These are phyloP conservation scores for Anhinga rufa DNA, from an alignment of 2,113 vertebrate genomes.

Conservation along the genomic window DNA sequence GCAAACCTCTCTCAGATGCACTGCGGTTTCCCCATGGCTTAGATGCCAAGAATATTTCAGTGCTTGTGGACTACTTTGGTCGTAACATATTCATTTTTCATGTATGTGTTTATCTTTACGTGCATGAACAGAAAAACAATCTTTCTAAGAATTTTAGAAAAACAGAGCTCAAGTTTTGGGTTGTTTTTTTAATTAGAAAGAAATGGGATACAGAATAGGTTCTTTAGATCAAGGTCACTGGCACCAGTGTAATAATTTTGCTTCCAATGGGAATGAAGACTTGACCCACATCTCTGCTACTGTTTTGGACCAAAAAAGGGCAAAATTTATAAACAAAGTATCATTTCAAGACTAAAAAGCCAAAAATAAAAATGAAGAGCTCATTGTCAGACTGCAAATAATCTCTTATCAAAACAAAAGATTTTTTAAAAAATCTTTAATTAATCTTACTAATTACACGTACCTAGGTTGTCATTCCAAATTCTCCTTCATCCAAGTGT, in stretches of 20 bases:
- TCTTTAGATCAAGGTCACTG: background rate
- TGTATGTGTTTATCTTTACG: background rate
- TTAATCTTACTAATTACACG: background rate
- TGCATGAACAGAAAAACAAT: background rate
- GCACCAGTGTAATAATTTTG: background rate
- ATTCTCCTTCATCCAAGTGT: background rate
- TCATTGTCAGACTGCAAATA: background rate
- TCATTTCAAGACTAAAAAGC: background rate
- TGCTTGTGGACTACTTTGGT: background rate
- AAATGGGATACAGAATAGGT: background rate
- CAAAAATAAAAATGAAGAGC: background rate
- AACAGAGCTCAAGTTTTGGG: background rate
- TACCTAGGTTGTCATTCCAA: background rate
- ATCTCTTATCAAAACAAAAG: background rate
- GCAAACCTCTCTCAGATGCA: background rate
- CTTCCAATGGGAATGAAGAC: background rate
- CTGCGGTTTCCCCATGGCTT: constrained; percentile 1
- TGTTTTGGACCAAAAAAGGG: background rate
- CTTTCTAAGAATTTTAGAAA: background rate
- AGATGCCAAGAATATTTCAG: background rate
- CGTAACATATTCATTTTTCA: constrained; percentile 14
- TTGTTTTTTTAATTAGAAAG: background rate
- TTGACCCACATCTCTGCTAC: background rate
- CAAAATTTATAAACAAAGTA: background rate
- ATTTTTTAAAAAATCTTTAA: background rate